Base-by-base conservation (phyloP, 1,140 invertebrate species). In the Papilio dardanus region DNA sequence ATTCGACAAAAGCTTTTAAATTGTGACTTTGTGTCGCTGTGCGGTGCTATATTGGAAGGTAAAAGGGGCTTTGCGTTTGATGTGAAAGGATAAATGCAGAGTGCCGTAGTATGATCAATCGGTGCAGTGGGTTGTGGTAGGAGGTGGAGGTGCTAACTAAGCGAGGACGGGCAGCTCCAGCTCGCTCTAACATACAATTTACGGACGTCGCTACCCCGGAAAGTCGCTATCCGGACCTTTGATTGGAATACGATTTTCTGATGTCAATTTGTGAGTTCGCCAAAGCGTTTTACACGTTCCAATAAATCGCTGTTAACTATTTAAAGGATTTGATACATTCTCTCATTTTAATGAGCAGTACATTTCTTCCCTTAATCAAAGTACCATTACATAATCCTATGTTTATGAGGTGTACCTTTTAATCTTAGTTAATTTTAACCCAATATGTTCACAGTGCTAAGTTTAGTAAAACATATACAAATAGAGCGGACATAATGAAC, bases 171-270 rank as follows among this genome's bases (percentile, higher is more conserved):
- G 31, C 30, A 16, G 2, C 14, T 31, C n/a, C 19, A 31, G 33
- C n/a, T 68, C 33, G 14, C 66, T 68, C 31, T n/a, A 21, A 35
- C 37, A 68, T 68, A 40, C 33, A 37, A 12, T 37, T 66, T 66
- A 31, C 16, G 31, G n/a, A 33, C 24, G 3, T 66, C 62, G 33
- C 14, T n/a, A 2, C 16, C 62, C 21, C 24, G 8, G 19, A 54
- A 54, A 24, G 21, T 12, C 21, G 50, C 7, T 24, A 16, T 46
- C n/a, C 10, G 50, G 10, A 54, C 19, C 50, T 54, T 12, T 54
- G 19, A 54, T 54, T 54, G 50, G n/a, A 37, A 46, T 46, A 46
- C 42, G 50, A 24, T 54, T 54, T 54, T 54, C 50, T 54, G n/a
- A 14, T 8, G 10, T 54, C 50, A 21, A 24, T 24, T 54, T 24